phyloP scores from a whole-genome alignment of 2,888 invertebrate genomes.

The Marasmarcha lunaedactyla region DNA sequence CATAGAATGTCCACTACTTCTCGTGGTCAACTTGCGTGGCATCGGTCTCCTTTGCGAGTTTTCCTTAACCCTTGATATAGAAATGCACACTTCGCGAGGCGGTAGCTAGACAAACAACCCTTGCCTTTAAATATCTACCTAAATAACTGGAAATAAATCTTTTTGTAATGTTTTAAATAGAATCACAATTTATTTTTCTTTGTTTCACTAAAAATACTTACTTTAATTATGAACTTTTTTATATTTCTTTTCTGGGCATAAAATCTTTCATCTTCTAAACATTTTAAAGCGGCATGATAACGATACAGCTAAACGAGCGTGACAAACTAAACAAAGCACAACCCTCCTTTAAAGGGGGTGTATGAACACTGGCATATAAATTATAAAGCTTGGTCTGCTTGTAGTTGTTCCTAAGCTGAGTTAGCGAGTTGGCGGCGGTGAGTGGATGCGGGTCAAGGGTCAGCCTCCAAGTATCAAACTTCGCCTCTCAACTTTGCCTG shows the following conservation, averaged over 20 bases:
- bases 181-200: slow-evolving; percentile 20
- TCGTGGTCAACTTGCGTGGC: too few species aligned
- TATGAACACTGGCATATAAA: too few species aligned
- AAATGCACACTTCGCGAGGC: slow-evolving; percentile 40
- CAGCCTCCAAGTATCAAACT: slow-evolving; percentile 64
- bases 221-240: too few species aligned
- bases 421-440: slow-evolving; percentile 41
- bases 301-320: slow-evolving; percentile 17
- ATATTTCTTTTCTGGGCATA: neutral
- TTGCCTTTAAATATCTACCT: slow-evolving; percentile 21
- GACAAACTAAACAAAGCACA: slow-evolving; percentile 29
- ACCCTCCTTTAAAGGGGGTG: slow-evolving; percentile 29
- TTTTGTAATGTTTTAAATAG: slow-evolving; percentile 63
- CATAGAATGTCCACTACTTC: slow-evolving; percentile 35
- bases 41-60: slow-evolving; percentile 26
- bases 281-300: slow-evolving; percentile 34
- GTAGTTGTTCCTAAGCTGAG: slow-evolving; percentile 44
- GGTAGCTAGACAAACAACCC: slow-evolving; percentile 27
- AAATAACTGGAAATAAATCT: slow-evolving; percentile 26
- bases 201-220: too few species aligned
- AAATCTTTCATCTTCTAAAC: slow-evolving; percentile 6
- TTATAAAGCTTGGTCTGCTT: slow-evolving; percentile 23
- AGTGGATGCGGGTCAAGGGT: slow-evolving; percentile 53
- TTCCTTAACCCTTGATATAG: slow-evolving; percentile 43
- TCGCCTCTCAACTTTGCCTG: slow-evolving; percentile 40